Base-by-base conservation (phyloP, 92 coral and sea anemone species). In the Heteractis magnifica region DNA sequence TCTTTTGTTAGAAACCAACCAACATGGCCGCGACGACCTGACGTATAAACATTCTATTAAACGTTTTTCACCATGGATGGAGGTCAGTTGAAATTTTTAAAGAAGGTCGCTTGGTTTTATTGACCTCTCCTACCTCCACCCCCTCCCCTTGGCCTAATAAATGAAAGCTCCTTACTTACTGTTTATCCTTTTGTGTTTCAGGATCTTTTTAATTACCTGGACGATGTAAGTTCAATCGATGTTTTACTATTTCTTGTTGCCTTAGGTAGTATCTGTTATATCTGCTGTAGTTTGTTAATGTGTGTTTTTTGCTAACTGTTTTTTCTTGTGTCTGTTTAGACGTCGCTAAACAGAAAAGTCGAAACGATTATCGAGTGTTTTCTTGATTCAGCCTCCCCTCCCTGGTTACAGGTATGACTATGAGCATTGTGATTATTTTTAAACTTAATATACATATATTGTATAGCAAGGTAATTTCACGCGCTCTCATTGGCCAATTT, bases 331-430 rank as follows among this genome's bases (percentile, higher is more conserved):
- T n/a, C 73, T 71, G 34, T 14, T 77, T 52, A 95, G 98, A 86
- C 93, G 16, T 93, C 98, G 49, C 77, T 95, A 8, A 89, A 88
- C 88, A 94, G 88, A 79, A 95, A 95, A 86, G 98, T 95, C 4
- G 98, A 95, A 80, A 93, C 98, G 10, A 93, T 95, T 48, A 89
- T 93, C 71, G 98, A 95, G 84, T 95, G 98, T 79, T 95, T 95
- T 77, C 93, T 95, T 48, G 98, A 95, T 86, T 95, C 98, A 75
- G 98, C 98, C 55, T 94, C 98, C n/a, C 98, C 98, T 53, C 98
- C 98, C 34, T 95, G 98, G 92, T 78, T 95, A 6, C 98, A 95
- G 98, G 98, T 95, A 62, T 53, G 78, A 68, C 71, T 15, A 6
- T 7, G 12, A 11, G 19, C 44, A 15, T 75, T 75, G 12, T 80